Base-by-base conservation (phyloP, 2,113 vertebrate genomes). In the Symphodus melops region DNA sequence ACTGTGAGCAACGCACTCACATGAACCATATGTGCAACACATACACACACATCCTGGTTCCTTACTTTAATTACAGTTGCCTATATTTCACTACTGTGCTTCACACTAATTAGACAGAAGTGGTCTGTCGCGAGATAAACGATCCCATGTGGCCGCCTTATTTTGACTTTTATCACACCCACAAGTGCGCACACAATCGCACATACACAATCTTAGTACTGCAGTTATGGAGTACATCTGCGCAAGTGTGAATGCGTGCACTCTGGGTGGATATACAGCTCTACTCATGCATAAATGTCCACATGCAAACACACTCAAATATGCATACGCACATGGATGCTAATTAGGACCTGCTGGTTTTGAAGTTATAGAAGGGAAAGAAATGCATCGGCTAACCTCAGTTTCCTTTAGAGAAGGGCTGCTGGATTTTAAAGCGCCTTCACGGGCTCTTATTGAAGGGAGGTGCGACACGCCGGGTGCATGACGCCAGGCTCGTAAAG, bases 71-170 rank as follows among this genome's bases (percentile, higher is more conserved):
- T 92, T 90, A 79, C 80, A 86, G 81, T 77, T 68, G 74, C 84
- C 80, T 85, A 76, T 83, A 91, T 82, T 92, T 90, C 72, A 88
- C 81, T 53, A 52, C 85, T 73, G 76, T 79, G 73, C 74, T 89
- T 91, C 84, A 77, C 85, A 72, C 88, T 93, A 94, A 94, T 94
- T 94, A 92, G 92, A 92, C 87, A 91, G 91, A 92, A 92, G 88
- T 87, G 90, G 91, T 91, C 72, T 90, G 87, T 88, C 69, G 60
- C 73, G 25, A 83, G 91, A 88, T 92, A 93, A 93, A 90, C 80
- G 86, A 60, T 94, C 87, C 93, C 94, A 93, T 94, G 91, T 93
- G 92, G 86, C 85, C 20, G 8, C 51, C 84, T 87, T 90, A 86
- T 86, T 91, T 82, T 75, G 83, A 90, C 76, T 88, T 86, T 91